Base-by-base conservation (phyloP, 2,797 vertebrate species). In the Geotrypetes seraphini region DNA sequence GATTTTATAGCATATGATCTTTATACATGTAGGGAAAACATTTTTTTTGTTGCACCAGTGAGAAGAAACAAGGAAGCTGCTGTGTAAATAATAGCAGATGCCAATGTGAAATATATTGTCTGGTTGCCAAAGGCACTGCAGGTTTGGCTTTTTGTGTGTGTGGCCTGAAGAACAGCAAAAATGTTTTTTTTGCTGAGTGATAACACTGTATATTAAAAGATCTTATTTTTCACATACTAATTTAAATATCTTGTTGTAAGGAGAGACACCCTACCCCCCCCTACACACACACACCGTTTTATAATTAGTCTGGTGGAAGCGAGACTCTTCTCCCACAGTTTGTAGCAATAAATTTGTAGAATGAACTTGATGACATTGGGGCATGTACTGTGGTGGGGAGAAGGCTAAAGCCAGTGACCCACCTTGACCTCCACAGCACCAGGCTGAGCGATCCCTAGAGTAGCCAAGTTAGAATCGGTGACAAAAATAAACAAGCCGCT, bases 11-110 rank as follows among this genome's bases (percentile, higher is more conserved):
- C n/a, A n/a, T n/a, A 12, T 28, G 6, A 2, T 43, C n/a, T 57
- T 53, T 48, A 35, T 31, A 32, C 21, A 28, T 29, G 43, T 42
- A 50, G 32, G 26, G 22, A 46, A n/a, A 53, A 18, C 31, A 22
- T 34, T 43, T 47, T 43, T 47, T n/a, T 47, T 43, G 21, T 15
- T 55, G 42, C 63, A 40, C 33, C 23, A 18, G 6, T 46, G 27
- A 31, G 25, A 56, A 57, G 43, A 57, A 49, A 37, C 30, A 20
- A 33, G 9, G 15, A 56, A 16, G 5, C 43, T 8, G 1, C 37
- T 53, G 40, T 43, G 34, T 22, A 51, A 28, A 18, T 47, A 29
- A 16, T 26, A 49, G 31, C 34, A 60, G 47, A 41, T 51, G 13
- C 41, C 33, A 44, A 7, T 5, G 1, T 40, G 31, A 46, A 57